Evolutionary conservation across 2,113 vertebrate genomes (phyloP).

Genomic region (Ceyx margarethae): DNA sequence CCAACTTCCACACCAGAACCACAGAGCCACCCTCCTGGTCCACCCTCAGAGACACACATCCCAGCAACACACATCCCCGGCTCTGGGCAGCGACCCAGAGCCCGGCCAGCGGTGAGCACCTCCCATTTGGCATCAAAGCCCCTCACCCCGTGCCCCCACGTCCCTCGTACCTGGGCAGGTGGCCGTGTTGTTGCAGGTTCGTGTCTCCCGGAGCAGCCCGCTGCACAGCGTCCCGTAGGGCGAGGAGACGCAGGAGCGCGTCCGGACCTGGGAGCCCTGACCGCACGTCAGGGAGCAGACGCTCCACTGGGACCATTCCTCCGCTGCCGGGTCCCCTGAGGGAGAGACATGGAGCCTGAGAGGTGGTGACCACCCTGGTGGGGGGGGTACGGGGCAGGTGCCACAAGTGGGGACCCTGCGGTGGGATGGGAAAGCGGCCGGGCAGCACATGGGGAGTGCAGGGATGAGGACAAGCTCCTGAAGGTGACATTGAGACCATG

Average conservation of each 20-base stretch:
- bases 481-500: not conserved
- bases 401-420: fast-evolving
- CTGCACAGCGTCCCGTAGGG: conserved; percentile 97
- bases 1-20: not conserved
- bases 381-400: fast-evolving
- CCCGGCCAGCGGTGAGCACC: not conserved
- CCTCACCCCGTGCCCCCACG: not conserved
- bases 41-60: not conserved
- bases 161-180: conserved; percentile 86
- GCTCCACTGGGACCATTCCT: conserved; percentile 99
- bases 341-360: conserved; percentile 23
- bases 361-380: fast-evolving
- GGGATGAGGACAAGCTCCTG: not conserved
- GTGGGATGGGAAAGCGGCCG: fast-evolving
- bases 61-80: fast-evolving
- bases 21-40: not conserved
- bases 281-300: conserved; percentile 96
- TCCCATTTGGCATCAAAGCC: fast-evolving
- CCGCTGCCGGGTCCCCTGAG: conserved; percentile 91
- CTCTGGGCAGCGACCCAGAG: not conserved
- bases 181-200: conserved; percentile 94
- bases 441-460: fast-evolving
- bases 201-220: conserved; percentile 91
- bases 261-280: conserved; percentile 94
- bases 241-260: conserved; percentile 95